Evolutionary conservation across 2,797 vertebrate genomes (phyloP), one percentile per base, ranked within the genome.

Genomic region (Sorex maritimensis): DNA sequence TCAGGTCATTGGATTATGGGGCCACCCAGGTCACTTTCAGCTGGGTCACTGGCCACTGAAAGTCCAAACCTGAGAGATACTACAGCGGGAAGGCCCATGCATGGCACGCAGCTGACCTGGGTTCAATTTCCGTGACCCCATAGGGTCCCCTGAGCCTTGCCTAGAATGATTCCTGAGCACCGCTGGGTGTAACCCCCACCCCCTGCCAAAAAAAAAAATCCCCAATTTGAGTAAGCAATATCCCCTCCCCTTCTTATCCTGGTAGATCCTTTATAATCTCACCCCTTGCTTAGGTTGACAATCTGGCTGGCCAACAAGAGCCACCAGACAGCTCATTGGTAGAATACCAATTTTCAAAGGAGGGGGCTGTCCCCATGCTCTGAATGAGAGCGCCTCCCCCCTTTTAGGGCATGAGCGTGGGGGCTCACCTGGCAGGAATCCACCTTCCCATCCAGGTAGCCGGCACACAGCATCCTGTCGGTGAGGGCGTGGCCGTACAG

Each of bases 341-440:
- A 6, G 78, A 17, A 55, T 55, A 55, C 13, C 52, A 55, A 55
- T 12, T 55, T 55, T 55, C 34, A 34, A 17, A 7, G 11, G 0
- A 26, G 79, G 13, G 13, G n/a, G 14, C n/a, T 5, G 14, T 30
- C n/a, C 13, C 46, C 1, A 5, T 0, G 19, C 68, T 78, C 5
- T 21, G 23, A 41, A n/a, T 1, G 19, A 15, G n/a, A 61, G 78
- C 5, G n/a, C 17, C 3, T 24, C 34, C 23, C 23, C 3, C 34
- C n/a, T 19, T 24, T 69, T 26, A 13, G 41, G 63, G n/a, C 38
- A 21, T 4, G 2, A 15, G 4, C 2, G 10, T 30, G 12, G 68
- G 30, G 30, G 41, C 96, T 94, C 95, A 99, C 99, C 99, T 99
- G 99, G 96, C 99, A 99, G 24, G 99, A 99, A 96, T 99, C 99